phyloP scores from a whole-genome alignment of 2,888 invertebrate genomes.

The Frankliniella intonsa region DNA sequence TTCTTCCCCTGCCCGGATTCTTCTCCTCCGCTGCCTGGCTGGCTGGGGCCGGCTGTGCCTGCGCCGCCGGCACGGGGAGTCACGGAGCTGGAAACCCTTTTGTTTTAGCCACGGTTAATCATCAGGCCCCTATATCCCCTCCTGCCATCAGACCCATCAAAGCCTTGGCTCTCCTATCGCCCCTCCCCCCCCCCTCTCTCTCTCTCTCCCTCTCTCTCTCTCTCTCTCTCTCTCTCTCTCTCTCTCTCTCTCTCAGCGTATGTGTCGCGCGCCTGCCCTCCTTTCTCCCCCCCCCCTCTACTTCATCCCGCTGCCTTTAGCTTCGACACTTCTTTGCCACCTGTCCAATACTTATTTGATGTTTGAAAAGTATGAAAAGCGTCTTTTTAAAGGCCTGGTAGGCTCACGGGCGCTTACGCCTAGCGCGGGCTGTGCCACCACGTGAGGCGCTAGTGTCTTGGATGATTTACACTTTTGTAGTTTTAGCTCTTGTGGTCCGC shows the following conservation, averaged over 20 bases:
- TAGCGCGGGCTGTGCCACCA: too few relatives aligned
- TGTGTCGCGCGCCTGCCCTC: background rate
- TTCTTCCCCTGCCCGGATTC: background rate
- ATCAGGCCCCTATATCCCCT: background rate
- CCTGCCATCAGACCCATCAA: background rate
- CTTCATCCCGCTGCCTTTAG: too few relatives aligned
- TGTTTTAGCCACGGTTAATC: slow-evolving; percentile 15
- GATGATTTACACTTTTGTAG: too few relatives aligned
- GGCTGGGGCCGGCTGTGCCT: background rate
- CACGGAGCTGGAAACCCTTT: slow-evolving; percentile 21
- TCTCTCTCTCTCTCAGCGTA: background rate
- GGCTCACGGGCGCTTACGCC: too few relatives aligned
- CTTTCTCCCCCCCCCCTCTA: too few relatives aligned
- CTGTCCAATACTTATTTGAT: too few relatives aligned
- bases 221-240: background rate
- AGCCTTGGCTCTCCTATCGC: background rate
- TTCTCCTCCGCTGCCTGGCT: background rate
- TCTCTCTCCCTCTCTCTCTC: background rate
- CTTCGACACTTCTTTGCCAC: too few relatives aligned
- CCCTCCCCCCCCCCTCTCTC: background rate
- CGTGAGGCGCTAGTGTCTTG: too few relatives aligned
- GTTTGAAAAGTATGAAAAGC: too few relatives aligned
- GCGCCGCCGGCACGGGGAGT: background rate
- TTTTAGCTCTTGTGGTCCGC: too few relatives aligned
- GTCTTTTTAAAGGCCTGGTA: too few relatives aligned